Evolutionary conservation across 1,140 invertebrate genomes (phyloP).

Genomic region (Sarcophaga peregrina): DNA sequence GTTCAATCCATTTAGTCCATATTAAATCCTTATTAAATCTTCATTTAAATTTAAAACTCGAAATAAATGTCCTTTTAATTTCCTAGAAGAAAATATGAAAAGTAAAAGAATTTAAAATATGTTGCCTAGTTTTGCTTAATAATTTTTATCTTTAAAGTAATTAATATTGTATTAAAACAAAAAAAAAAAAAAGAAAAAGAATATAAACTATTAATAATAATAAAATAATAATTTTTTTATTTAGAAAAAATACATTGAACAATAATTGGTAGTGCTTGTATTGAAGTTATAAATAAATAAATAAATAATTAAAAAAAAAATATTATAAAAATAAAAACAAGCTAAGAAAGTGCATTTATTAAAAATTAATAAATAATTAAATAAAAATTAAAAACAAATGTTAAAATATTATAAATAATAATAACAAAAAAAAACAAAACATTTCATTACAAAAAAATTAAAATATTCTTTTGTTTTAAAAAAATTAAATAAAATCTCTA

Average conservation of each 20-base stretch:
- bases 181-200: conserved; percentile 29
- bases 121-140: conserved; percentile 19
- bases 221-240: background rate
- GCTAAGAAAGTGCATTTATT: conserved; percentile 65
- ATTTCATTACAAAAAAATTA: conserved; percentile 53
- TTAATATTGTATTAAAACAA: conserved; percentile 7
- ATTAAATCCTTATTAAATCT: no score
- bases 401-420: conserved; percentile 46
- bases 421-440: conserved; percentile 48
- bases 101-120: background rate
- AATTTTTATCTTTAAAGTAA: background rate
- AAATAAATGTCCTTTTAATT: no score
- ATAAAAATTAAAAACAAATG: conserved; percentile 54
- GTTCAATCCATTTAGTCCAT: no score
- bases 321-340: conserved; percentile 45
- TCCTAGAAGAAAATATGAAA: no score
- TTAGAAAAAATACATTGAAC: conserved; percentile 52
- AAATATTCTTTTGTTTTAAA: conserved; percentile 42
- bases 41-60: no score
- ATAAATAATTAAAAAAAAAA: conserved; percentile 30
- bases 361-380: conserved; percentile 47
- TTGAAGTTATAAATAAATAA: conserved; percentile 44
- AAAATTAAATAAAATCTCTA: no score
- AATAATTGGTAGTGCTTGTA: conserved; percentile 65
- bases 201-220: conserved; percentile 31